Conservation (phyloP, 2,888 invertebrate species). For the Torymus aiolomorphi region DNA sequence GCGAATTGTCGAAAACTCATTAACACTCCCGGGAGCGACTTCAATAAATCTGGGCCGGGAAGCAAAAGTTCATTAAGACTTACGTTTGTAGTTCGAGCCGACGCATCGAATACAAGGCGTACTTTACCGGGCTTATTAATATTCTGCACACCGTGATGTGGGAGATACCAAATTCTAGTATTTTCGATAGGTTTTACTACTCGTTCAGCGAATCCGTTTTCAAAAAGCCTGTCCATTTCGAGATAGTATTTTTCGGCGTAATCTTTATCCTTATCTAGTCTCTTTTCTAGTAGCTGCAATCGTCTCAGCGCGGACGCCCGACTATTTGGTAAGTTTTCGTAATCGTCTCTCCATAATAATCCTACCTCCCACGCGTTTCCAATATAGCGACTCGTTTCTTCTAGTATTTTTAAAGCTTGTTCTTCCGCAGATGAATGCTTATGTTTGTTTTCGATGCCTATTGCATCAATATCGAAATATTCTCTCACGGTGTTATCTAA, state of each 20-base stretch:
- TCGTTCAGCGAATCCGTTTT: slow-evolving; percentile 7
- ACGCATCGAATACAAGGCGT: slow-evolving; percentile 3
- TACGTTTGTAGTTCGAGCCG: neutral
- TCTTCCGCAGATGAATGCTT: too few relatives aligned
- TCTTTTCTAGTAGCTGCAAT: slow-evolving; percentile 7
- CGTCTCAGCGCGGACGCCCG: neutral
- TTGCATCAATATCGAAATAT: slow-evolving; percentile 15
- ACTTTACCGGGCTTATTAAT: slow-evolving; percentile 16
- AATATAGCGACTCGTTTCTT: neutral
- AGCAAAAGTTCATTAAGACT: too few relatives aligned
- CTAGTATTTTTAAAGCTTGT: neutral
- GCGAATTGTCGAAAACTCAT: too few relatives aligned
- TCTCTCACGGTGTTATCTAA: neutral
- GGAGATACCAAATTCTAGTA: neutral
- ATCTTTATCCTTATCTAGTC: neutral
- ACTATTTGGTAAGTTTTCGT: neutral
- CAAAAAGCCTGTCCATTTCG: slow-evolving; percentile 7
- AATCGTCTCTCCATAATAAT: slow-evolving; percentile 9
- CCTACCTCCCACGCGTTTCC: slow-evolving; percentile 8
- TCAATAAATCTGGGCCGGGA: too few relatives aligned
- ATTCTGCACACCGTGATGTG: slow-evolving; percentile 14
- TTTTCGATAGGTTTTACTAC: neutral
- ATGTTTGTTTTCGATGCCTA: neutral
- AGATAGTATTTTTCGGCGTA: neutral
- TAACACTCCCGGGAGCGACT: too few relatives aligned